Base-by-base conservation (phyloP, 2,113 vertebrate genomes). In the Sylvia atricapilla region DNA sequence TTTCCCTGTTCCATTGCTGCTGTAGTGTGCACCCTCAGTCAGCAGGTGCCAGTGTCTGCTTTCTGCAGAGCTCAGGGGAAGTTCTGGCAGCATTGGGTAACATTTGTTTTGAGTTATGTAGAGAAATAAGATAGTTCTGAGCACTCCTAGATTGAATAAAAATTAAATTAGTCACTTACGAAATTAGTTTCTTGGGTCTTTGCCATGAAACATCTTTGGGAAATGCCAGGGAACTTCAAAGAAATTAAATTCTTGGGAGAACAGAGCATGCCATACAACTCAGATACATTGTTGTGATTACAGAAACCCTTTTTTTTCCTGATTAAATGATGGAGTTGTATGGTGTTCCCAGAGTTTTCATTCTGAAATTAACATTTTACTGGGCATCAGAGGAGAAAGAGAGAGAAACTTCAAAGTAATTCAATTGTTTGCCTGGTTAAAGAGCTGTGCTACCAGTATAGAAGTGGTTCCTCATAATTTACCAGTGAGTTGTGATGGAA, bases 41-140 rank as follows among this genome's bases (percentile, higher is more conserved):
- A 96, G 81, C 87, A 97, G 98, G 85, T 97, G 98, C 97, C 97
- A 98, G 89, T 97, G 50, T 97, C 85, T 93, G 84, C 77, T 62
- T 52, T 49, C 28, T 84, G 43, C 41, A 87, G 56, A 94, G 7
- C 66, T 41, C 16, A 22, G 22, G 17, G 0, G 4, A 11, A 10
- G 7, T 49, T n/a, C 6, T 0, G 21, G 84, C 52, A 44, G 28
- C 6, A 4, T 11, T 55, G 25, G 31, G 7, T 67, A n/a, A 41
- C 27, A 7, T 37, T 46, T 52, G 12, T 4, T 68, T n/a, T 27
- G 44, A 35, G 33, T 10, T 44, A 5, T 18, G 10, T 8, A 24
- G 30, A 50, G 59, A 75, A 75, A 21, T 15, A 30, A 13, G 10
- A 58, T 37, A 35, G 60, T 80, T 93, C 37, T 92, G 46, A 67